Percentiles rank a stretch among this genome's conserved stretches.
Conservation (phyloP, 1,140 invertebrate species). For the Saxidomus purpurata region DNA sequence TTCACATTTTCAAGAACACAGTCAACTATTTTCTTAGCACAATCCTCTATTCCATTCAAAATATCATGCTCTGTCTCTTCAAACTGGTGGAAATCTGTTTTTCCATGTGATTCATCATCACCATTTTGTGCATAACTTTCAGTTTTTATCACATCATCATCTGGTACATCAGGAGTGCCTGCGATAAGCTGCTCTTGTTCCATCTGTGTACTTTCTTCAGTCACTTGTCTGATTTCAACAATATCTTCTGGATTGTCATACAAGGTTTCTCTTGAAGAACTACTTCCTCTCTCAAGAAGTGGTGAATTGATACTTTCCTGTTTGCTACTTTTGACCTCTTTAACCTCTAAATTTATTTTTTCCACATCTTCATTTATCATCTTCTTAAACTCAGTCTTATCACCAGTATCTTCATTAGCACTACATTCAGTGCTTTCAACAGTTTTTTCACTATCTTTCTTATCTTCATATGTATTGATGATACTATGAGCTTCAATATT, state of each 20-base stretch:
- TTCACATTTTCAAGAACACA: conserved; percentile 39
- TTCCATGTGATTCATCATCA: background rate
- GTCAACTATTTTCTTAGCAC: conserved; percentile 31
- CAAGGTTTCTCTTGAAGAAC: background rate
- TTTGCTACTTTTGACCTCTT: background rate
- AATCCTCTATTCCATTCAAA: background rate
- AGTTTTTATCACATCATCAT: background rate
- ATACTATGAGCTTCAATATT: background rate
- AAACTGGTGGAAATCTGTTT: background rate
- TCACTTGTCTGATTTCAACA: background rate
- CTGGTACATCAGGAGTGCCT: background rate
- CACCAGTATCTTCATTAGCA: background rate
- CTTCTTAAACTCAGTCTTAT: background rate
- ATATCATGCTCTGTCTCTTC: background rate
- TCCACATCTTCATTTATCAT: background rate
- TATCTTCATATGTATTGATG: background rate
- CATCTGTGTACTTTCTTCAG: background rate
- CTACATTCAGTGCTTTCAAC: background rate
- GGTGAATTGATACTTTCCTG: background rate
- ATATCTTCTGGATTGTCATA: conserved; percentile 41
- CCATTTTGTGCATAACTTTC: too few relatives aligned
- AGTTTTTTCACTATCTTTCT: background rate
- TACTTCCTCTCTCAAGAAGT: background rate
- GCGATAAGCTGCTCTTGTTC: background rate
- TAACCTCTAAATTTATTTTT: background rate